Percentiles rank a stretch among this genome's conserved stretches.
Evolutionary conservation across 1,140 invertebrate species (phyloP).

Genomic region (Sycophaga agraensis): DNA sequence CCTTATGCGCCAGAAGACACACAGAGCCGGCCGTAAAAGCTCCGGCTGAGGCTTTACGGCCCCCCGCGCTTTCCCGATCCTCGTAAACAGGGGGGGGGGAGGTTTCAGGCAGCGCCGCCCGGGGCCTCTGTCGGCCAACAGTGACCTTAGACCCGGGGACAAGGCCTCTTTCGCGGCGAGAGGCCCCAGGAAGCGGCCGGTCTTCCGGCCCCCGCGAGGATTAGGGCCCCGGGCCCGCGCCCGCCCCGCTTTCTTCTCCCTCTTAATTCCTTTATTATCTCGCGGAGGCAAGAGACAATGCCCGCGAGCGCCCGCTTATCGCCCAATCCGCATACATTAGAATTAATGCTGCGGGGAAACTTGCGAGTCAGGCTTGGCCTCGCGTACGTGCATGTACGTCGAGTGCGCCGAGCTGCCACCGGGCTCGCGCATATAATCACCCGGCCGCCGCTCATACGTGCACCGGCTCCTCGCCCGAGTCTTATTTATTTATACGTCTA

Average conservation of each 20-base stretch:
- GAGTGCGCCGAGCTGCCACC: too few relatives aligned
- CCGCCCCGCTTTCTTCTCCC: slow-evolving; percentile 6
- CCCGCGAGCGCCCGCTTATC: neutral
- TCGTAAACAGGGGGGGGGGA: too few relatives aligned
- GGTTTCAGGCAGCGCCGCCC: neutral
- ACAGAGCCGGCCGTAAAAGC: neutral
- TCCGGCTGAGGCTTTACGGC: neutral
- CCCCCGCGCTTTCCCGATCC: too few relatives aligned
- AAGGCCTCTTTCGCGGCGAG: too few relatives aligned
- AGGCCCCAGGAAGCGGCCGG: too few relatives aligned
- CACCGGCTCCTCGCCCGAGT: too few relatives aligned
- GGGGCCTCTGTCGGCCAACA: neutral
- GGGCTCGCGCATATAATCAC: too few relatives aligned
- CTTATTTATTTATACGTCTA: too few relatives aligned
- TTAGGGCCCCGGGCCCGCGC: neutral
- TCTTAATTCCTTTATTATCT: slow-evolving; percentile 19
- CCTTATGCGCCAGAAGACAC: too few relatives aligned
- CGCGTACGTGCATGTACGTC: too few relatives aligned
- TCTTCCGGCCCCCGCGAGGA: neutral
- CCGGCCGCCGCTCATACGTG: too few relatives aligned
- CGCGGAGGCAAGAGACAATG: slow-evolving; percentile 3
- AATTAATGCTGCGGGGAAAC: slow-evolving; percentile 37
- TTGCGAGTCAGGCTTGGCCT: slow-evolving; percentile 31
- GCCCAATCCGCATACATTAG: slow-evolving; percentile 13
- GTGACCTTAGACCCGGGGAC: too few relatives aligned